These are phyloP conservation scores for Nephrotoma guestfalica DNA, from an alignment of 2,888 invertebrate genomes.

Conservation along the genomic window DNA sequence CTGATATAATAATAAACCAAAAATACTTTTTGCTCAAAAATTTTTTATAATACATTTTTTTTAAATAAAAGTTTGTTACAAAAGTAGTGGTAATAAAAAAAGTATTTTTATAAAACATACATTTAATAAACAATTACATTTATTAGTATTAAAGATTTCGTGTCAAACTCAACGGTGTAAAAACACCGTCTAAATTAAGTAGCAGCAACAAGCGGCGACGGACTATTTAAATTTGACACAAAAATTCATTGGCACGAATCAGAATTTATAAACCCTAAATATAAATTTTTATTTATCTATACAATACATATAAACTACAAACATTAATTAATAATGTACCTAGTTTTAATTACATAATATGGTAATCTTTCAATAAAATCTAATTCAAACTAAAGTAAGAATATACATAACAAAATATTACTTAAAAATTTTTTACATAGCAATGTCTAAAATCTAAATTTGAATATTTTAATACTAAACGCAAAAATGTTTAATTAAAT, in stretches of 20 bases:
- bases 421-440: not conserved
- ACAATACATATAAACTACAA: not conserved
- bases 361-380: not conserved
- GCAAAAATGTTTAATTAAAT: not conserved
- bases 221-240: not conserved
- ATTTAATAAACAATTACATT: not conserved
- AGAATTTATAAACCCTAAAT: not conserved
- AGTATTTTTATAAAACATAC: not conserved
- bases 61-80: not conserved
- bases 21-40: not conserved
- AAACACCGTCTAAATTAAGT: not conserved
- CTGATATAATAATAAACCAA: not conserved
- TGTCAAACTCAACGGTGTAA: not conserved
- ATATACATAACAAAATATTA: not conserved
- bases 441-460: not conserved
- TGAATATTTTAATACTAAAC: not conserved
- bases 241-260: not conserved
- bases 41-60: not conserved
- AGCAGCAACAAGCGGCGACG: not conserved
- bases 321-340: not conserved
- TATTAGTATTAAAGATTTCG: not conserved
- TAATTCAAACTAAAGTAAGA: not conserved
- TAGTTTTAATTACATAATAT: not conserved
- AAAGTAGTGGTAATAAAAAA: not conserved
- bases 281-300: not conserved